Conservation (phyloP, 2,888 invertebrate species). For the Megaustenia siamemsis region DNA sequence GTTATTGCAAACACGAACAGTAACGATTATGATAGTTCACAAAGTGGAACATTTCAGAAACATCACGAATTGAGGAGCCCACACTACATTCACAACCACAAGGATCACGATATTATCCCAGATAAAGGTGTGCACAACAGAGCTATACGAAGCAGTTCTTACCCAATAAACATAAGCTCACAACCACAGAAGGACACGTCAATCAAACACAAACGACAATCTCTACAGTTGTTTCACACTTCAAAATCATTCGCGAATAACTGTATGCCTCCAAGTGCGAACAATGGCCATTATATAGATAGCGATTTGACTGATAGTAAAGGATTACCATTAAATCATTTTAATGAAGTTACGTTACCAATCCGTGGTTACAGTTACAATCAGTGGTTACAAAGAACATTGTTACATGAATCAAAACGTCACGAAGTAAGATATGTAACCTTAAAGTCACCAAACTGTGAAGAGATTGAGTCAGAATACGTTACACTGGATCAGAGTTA, state of each 20-base stretch:
- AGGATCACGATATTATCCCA: too few relatives aligned
- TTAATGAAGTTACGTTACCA: neutral
- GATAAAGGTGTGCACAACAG: neutral
- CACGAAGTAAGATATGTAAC: neutral
- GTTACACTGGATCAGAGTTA: conserved; percentile 39
- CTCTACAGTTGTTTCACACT: neutral
- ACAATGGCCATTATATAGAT: neutral
- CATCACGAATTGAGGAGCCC: neutral
- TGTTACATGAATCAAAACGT: conserved; percentile 30
- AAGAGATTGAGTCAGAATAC: conserved; percentile 48
- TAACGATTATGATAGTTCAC: too few relatives aligned
- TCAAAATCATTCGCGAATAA: neutral
- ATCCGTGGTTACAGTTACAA: neutral
- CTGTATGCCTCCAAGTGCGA: neutral
- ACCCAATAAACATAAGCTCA: neutral
- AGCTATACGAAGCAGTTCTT: neutral
- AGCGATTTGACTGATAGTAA: neutral
- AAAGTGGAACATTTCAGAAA: neutral
- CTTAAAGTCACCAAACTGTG: conserved; percentile 10
- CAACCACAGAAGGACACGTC: neutral
- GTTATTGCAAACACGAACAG: neutral
- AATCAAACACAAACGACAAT: neutral
- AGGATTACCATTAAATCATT: too few relatives aligned
- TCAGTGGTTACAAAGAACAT: conserved; percentile 32
- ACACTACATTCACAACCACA: neutral